phyloP scores from a whole-genome alignment of 2,113 vertebrate species.

The Variabilichromis moorii region DNA sequence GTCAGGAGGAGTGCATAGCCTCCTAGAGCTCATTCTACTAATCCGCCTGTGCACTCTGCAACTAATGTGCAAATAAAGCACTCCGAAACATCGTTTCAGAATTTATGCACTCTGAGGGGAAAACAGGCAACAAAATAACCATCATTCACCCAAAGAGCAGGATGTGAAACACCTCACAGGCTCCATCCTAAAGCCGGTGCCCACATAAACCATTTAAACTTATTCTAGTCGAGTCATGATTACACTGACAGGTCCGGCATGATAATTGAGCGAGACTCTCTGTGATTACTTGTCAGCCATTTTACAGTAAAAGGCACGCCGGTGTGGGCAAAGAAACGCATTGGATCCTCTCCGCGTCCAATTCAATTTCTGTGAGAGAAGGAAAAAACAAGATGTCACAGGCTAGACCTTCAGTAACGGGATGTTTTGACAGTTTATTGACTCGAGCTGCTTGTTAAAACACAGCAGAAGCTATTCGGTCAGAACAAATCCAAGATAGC shows the following conservation, averaged over 20 bases:
- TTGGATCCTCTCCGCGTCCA: not conserved
- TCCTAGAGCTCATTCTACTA: not conserved
- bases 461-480: not conserved
- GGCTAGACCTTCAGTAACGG: not conserved
- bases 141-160: not conserved
- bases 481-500: not conserved
- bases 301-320: constrained; percentile 4
- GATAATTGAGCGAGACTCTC: not conserved
- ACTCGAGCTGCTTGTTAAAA: not conserved
- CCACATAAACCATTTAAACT: not conserved
- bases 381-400: not conserved
- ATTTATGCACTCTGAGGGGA: not conserved
- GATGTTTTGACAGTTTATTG: constrained; percentile 13
- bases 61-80: not conserved
- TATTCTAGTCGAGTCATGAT: constrained; percentile 5
- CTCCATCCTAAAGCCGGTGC: not conserved
- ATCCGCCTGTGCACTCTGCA: not conserved
- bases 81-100: not conserved
- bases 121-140: not conserved
- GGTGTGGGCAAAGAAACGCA: not conserved
- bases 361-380: not conserved
- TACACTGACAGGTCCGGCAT: not conserved
- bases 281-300: not conserved
- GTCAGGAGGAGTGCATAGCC: not conserved
- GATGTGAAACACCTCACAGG: not conserved